Conservation (phyloP, 2,113 vertebrate genomes). For the Ptyas mucosa region DNA sequence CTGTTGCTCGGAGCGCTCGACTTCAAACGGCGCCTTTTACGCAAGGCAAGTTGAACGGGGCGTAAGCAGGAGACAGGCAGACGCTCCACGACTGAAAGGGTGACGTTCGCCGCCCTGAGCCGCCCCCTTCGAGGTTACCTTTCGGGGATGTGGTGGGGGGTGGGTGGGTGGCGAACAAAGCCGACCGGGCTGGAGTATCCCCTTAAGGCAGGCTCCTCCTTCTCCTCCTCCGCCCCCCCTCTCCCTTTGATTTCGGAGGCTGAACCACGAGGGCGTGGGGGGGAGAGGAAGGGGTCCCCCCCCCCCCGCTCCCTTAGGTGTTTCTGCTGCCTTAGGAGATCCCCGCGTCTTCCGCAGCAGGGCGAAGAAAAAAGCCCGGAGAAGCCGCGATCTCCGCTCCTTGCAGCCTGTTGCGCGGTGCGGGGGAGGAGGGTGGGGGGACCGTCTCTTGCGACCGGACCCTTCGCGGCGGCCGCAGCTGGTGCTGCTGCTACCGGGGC, state of each 20-base stretch:
- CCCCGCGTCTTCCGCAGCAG: not conserved
- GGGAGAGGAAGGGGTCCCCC: not conserved
- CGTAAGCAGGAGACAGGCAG: not conserved
- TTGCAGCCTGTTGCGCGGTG: not conserved
- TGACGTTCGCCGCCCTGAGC: not conserved
- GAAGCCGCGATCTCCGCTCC: fast-evolving
- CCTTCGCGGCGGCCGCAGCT: not conserved
- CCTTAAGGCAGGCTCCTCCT: conserved; percentile 67
- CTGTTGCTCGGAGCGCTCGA: not conserved
- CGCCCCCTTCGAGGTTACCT: not conserved
- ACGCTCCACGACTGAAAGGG: not conserved
- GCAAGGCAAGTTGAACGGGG: not conserved
- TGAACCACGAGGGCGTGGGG: not conserved
- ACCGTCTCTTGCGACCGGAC: not conserved
- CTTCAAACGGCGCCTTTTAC: not conserved
- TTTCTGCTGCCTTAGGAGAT: conserved; percentile 53
- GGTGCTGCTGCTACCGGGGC: not conserved
- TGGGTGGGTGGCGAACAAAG: not conserved
- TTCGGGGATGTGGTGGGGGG: not conserved
- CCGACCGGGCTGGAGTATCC: conserved; percentile 22
- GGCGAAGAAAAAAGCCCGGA: not conserved
- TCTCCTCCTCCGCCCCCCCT: not conserved
- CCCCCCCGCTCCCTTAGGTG: conserved; percentile 40
- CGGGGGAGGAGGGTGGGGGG: too few species aligned
- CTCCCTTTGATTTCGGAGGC: not conserved